Conservation (phyloP, 2,888 invertebrate species). For the Monopis laevigella region DNA sequence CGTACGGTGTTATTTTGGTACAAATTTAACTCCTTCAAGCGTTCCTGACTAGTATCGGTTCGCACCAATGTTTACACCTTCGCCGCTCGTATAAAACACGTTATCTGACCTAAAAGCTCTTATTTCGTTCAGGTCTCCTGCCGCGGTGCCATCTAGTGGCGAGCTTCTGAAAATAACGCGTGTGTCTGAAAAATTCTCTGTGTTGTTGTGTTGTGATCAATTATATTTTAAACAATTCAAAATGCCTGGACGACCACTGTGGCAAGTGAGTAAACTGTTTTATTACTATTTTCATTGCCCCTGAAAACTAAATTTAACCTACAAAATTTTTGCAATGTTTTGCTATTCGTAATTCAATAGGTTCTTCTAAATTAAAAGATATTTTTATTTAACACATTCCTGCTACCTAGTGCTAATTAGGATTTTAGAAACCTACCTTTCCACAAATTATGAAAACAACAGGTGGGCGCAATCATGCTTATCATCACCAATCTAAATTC, state of each 20-base stretch:
- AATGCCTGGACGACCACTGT: constrained; percentile 82
- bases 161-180: constrained; percentile 36
- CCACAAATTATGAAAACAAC: no score
- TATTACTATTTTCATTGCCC: no score
- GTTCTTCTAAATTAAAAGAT: no score
- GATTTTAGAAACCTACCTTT: no score
- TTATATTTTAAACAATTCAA: constrained; percentile 31
- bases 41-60: constrained; percentile 55
- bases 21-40: constrained; percentile 27
- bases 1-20: constrained; percentile 57
- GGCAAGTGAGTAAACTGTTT: constrained; percentile 68
- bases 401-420: no score
- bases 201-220: constrained; percentile 33
- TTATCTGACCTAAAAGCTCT: constrained; percentile 54
- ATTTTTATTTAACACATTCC: no score
- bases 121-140: constrained; percentile 59
- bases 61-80: constrained; percentile 45
- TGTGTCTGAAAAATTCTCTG: constrained; percentile 24
- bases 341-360: no score
- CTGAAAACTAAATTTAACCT: no score
- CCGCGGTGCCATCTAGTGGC: constrained; percentile 63
- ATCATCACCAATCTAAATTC: no score
- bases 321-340: no score
- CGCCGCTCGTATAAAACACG: constrained; percentile 61
- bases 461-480: no score